A percentile compares a stretch with the other conserved stretches of the same genome.
Evolutionary conservation across 2,797 vertebrate species (phyloP).

Genomic region (Uromys caudimaculatus): DNA sequence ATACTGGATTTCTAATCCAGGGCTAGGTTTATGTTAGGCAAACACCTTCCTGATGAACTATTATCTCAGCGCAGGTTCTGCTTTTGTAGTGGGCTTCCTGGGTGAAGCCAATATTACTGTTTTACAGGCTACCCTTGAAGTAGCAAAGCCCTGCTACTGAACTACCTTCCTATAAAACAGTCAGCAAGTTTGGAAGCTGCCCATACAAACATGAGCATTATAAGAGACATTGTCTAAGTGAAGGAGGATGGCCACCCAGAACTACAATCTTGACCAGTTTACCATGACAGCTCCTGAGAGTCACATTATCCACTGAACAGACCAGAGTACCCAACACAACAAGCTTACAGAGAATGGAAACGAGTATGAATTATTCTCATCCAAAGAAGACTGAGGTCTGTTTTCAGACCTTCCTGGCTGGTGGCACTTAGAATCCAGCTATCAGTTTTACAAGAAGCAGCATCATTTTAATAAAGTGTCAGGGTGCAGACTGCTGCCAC

Average conservation of each 20-base stretch:
- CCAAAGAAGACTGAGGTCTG: conserved; percentile 17
- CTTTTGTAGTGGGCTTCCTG: not conserved
- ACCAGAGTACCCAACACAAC: not conserved
- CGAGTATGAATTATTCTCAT: not conserved
- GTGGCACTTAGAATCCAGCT: not conserved
- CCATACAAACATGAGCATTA: not conserved
- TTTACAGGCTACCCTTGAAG: not conserved
- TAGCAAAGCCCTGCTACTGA: conserved; percentile 16
- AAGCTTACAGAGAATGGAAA: conserved; percentile 11
- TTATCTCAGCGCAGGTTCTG: not conserved
- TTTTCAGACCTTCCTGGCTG: not conserved
- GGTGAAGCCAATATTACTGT: not conserved
- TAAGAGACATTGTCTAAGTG: not conserved
- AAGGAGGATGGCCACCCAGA: not conserved
- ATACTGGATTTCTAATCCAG: not conserved
- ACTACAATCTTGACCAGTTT: conserved; percentile 20
- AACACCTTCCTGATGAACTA: not conserved
- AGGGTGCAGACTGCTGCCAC: not conserved
- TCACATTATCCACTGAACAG: not conserved
- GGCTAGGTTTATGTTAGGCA: not conserved
- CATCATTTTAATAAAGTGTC: conserved; percentile 4
- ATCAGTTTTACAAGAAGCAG: conserved; percentile 5
- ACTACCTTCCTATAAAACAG: not conserved
- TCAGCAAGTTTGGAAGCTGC: not conserved
- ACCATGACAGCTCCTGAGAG: not conserved